Conservation (phyloP, 2,797 vertebrate genomes). For the Clarias fuscus region DNA sequence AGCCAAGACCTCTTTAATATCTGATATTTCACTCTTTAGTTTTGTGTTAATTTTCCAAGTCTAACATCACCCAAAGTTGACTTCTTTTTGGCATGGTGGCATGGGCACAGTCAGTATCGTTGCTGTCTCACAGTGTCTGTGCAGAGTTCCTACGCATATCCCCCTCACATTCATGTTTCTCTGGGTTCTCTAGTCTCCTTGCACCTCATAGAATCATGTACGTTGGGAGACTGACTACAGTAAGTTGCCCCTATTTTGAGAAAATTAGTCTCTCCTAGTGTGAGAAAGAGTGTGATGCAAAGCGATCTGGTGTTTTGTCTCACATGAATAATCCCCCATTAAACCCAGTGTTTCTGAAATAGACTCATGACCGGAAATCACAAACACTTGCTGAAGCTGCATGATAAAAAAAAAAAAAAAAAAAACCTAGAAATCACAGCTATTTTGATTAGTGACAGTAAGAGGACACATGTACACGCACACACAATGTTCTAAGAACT, state of each 20-base stretch:
- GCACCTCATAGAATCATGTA: not conserved
- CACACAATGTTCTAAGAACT: too few species aligned
- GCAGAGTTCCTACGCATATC: not conserved
- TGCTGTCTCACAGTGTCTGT: not conserved
- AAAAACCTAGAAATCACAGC: too few species aligned
- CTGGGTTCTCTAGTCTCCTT: not conserved
- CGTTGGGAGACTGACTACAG: not conserved
- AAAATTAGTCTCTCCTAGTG: too few species aligned
- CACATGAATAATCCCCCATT: not conserved
- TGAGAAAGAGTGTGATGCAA: not conserved
- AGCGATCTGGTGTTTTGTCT: not conserved
- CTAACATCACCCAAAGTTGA: not conserved
- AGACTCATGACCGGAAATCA: not conserved
- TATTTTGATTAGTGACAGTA: too few species aligned
- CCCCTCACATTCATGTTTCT: not conserved
- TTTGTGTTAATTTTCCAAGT: not conserved
- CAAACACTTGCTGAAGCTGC: too few species aligned
- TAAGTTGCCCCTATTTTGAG: not conserved
- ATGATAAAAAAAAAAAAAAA: too few species aligned
- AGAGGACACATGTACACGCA: too few species aligned
- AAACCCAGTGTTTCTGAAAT: not conserved
- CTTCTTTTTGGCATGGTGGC: not conserved
- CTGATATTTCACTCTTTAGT: not conserved
- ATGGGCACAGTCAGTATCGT: not conserved
- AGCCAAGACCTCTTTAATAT: not conserved